These are phyloP conservation scores for Apotomis betuletana DNA, from an alignment of 2,888 invertebrate species.

Conservation along the genomic window DNA sequence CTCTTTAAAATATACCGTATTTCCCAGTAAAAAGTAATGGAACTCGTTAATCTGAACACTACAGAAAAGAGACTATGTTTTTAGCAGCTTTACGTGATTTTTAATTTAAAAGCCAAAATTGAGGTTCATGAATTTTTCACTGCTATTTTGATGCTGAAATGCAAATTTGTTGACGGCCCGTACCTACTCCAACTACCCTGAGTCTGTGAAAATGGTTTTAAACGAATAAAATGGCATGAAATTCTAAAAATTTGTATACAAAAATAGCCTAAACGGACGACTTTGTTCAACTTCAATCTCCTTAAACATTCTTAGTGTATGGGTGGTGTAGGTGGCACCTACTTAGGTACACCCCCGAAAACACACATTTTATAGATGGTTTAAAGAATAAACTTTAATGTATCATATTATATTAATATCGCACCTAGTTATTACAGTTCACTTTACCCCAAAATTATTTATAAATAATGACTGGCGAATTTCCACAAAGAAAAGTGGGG, in stretches of 20 bases:
- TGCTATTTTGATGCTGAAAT: conserved; percentile 12
- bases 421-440: conserved; percentile 36
- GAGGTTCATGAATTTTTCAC: conserved; percentile 21
- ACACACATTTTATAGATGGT: neutral
- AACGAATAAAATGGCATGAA: too few relatives aligned
- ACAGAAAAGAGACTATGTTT: conserved; percentile 18
- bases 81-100: conserved; percentile 28
- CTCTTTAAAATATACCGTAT: conserved; percentile 6
- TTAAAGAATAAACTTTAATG: conserved; percentile 1
- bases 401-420: conserved; percentile 19
- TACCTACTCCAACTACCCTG: neutral
- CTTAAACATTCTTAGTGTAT: too few relatives aligned
- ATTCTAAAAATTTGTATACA: too few relatives aligned
- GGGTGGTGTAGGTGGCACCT: too few relatives aligned
- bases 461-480: conserved; percentile 58
- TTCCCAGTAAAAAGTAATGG: conserved; percentile 25
- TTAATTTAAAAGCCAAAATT: conserved; percentile 24
- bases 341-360: neutral
- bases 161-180: conserved; percentile 3
- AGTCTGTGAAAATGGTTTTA: neutral
- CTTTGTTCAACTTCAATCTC: too few relatives aligned
- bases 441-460: conserved; percentile 50
- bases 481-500: conserved; percentile 51
- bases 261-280: too few relatives aligned
- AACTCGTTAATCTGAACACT: conserved; percentile 15